phyloP scores from a whole-genome alignment of 2,113 vertebrate species.

The Corythornis vintsioides region DNA sequence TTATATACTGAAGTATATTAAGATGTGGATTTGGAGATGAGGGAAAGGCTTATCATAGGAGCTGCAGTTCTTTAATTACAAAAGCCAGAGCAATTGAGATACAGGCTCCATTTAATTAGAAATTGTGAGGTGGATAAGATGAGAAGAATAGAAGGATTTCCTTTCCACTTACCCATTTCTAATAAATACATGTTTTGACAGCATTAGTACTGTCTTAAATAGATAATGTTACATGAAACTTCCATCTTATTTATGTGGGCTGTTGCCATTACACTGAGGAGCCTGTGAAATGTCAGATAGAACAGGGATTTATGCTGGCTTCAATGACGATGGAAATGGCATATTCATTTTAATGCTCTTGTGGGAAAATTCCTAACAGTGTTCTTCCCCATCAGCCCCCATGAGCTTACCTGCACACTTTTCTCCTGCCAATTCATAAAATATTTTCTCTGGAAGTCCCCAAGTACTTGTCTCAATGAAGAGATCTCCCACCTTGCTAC shows the following conservation, averaged over 20 bases:
- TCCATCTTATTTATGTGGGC: not conserved
- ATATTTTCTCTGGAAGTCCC: not conserved
- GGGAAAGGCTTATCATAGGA: not conserved
- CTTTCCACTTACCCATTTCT: not conserved
- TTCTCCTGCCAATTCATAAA: not conserved
- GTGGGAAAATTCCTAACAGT: not conserved
- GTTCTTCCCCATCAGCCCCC: not conserved
- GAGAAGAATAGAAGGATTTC: not conserved
- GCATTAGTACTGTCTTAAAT: constrained; percentile 19
- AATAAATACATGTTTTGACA: constrained; percentile 40
- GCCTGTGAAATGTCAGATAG: not conserved
- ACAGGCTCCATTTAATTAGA: constrained; percentile 15
- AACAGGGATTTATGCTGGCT: not conserved
- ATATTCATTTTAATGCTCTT: not conserved
- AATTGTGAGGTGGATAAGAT: not conserved
- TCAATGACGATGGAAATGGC: not conserved
- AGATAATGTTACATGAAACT: constrained; percentile 20
- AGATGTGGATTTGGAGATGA: constrained; percentile 2
- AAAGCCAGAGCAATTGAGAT: not conserved
- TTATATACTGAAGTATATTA: not conserved
- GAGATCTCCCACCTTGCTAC: not conserved
- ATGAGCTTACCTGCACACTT: not conserved
- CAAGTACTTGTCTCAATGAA: not conserved
- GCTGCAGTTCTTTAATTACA: constrained; percentile 25
- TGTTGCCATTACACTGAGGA: not conserved